Evolutionary conservation across 2,113 vertebrate genomes (phyloP), one percentile per base, ranked within the genome.

Genomic region (Phocoena sinus): DNA sequence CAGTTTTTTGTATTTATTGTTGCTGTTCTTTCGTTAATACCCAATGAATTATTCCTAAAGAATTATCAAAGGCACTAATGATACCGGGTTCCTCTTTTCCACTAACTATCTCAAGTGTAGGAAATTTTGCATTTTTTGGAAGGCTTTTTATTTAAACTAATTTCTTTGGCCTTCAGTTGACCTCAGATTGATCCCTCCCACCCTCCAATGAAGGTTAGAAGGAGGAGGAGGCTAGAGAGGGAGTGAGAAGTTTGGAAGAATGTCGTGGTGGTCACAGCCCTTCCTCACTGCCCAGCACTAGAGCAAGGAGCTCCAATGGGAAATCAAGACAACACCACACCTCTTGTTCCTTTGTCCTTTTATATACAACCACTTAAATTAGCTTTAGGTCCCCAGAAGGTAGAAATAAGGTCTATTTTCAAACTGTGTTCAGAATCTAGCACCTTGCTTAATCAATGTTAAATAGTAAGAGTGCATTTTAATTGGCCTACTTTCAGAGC

Each of bases 401-500:
- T 67, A 97, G 81, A 85, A 71, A 96, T 50, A 87, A 85, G 74
- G 83, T 90, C 83, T 97, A 94, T 96, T 95, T 98, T 90, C 95
- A 96, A 96, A 94, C 92, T 90, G 47, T 96, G 90, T 89, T 83
- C 92, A 92, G 83, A 68, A 96, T 96, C 96, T 95, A 96, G 95
- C 96, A 96, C 90, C 96, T 97, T 94, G 87, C 70, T 95, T 97
- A 95, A 97, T 97, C 96, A 98, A 95, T 96, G 96, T 97, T 97
- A 97, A 97, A 97, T 96, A 98, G 94, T 95, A 97, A 97, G 97
- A 97, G 92, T 97, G 94, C 84, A 96, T 98, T 98, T 98, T 98
- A 98, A 98, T 97, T 97, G 97, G 94, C 92, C 96, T 97, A 96
- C 94, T 98, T 97, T 96, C 87, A 71, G 84, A 97, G 95, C 95